phyloP scores from a whole-genome alignment of 2,888 invertebrate species.

The Callosobruchus maculatus region DNA sequence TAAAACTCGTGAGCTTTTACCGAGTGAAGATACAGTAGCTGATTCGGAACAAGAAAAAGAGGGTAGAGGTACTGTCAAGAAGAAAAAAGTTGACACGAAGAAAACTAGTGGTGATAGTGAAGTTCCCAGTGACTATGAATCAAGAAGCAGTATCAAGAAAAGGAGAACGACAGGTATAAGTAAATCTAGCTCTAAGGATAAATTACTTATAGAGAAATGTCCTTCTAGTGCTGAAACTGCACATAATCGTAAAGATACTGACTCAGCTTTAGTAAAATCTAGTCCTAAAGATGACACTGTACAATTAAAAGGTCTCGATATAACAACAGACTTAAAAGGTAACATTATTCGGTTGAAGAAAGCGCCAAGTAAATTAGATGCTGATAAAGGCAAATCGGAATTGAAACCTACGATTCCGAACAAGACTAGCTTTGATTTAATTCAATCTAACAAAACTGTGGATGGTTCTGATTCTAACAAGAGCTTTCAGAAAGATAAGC shows the following conservation, averaged over 20 bases:
- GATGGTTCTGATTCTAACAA: no score
- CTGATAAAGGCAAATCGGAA: not conserved
- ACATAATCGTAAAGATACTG: not conserved
- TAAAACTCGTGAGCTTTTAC: conserved; percentile 23
- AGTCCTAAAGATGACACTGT: not conserved
- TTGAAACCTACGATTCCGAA: not conserved
- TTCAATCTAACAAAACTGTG: no score
- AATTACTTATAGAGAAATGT: not conserved
- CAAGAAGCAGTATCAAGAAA: conserved; percentile 8
- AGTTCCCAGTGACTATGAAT: conserved; percentile 9
- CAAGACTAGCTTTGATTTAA: not conserved
- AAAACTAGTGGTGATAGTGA: not conserved
- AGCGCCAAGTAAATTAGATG: not conserved
- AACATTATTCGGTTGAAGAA: not conserved
- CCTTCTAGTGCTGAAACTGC: not conserved
- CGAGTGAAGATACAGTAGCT: not conserved
- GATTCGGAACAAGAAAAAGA: not conserved
- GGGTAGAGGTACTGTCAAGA: conserved; percentile 2
- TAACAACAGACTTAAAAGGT: not conserved
- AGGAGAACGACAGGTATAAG: not conserved
- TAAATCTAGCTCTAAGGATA: conserved; percentile 1
- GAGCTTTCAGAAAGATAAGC: no score
- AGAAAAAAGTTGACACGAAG: not conserved
- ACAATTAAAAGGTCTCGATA: not conserved
- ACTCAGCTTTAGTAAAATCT: no score